These are phyloP conservation scores for Chascanopsetta lugubris DNA, from an alignment of 2,113 vertebrate genomes.

Conservation along the genomic window DNA sequence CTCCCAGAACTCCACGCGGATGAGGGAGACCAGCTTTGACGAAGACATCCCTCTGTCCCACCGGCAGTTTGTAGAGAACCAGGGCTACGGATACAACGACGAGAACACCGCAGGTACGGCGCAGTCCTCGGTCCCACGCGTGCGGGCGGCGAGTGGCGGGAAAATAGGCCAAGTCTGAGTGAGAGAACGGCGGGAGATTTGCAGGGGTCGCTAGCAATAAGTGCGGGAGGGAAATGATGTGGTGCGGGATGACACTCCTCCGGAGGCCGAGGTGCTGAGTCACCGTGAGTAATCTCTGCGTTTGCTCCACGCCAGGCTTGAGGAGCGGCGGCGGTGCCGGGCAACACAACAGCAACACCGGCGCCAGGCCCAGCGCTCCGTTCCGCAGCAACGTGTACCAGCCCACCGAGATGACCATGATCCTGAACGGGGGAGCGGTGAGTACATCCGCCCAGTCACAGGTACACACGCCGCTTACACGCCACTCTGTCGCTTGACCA, in stretches of 20 bases:
- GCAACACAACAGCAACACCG: constrained; percentile 90
- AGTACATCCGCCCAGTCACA: constrained; percentile 83
- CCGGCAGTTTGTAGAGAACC: constrained; percentile 95
- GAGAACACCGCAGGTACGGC: constrained; percentile 88
- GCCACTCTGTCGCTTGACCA: constrained; percentile 56
- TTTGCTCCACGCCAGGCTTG: constrained; percentile 67
- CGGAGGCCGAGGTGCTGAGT: constrained; percentile 28
- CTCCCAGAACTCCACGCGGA: constrained; percentile 89
- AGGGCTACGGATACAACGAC: constrained; percentile 93
- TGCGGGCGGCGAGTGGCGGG: neutral
- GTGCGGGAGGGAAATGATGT: constrained; percentile 12
- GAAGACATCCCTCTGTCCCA: constrained; percentile 93
- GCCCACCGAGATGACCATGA: constrained; percentile 98
- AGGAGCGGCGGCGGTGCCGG: constrained; percentile 78
- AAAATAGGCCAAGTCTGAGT: constrained; percentile 58
- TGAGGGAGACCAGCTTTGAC: constrained; percentile 95
- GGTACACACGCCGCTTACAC: constrained; percentile 70
- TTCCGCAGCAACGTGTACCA: constrained; percentile 99
- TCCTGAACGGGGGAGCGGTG: constrained; percentile 97
- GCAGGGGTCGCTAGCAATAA: constrained; percentile 47
- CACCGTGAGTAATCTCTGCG: constrained; percentile 34
- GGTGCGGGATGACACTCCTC: constrained; percentile 21
- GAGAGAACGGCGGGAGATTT: constrained; percentile 35
- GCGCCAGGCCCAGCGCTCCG: constrained; percentile 89
- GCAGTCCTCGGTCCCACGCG: neutral